Conservation (phyloP, 2,797 vertebrate species). For the Mus caroli region DNA sequence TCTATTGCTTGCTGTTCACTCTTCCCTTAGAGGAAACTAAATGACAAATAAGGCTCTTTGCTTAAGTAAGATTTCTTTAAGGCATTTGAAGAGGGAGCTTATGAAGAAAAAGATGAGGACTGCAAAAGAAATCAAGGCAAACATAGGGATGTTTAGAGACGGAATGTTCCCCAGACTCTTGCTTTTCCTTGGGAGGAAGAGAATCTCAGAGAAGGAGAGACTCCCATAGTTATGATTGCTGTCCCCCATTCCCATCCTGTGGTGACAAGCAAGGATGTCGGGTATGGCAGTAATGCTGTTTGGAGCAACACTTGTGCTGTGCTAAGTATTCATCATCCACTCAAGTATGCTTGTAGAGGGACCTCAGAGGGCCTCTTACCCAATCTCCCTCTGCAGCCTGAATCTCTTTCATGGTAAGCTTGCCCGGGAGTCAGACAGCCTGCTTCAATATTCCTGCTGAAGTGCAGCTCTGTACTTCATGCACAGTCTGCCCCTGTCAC, state of each 20-base stretch:
- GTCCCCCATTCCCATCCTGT: not conserved
- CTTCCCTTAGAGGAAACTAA: conserved; percentile 37
- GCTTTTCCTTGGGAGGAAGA: conserved; percentile 17
- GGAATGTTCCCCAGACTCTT: conserved; percentile 14
- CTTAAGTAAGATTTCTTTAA: conserved; percentile 66
- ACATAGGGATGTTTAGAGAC: not conserved
- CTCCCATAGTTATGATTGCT: not conserved
- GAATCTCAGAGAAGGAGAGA: conserved; percentile 42
- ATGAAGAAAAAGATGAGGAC: not conserved
- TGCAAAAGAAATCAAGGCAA: conserved; percentile 53
- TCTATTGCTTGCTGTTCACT: not conserved
- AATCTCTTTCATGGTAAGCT: conserved; percentile 54
- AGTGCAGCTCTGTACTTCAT: conserved; percentile 44
- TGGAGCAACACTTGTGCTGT: conserved; percentile 20
- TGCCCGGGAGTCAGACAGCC: conserved; percentile 34
- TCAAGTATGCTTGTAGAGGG: conserved; percentile 37
- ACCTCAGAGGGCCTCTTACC: conserved; percentile 53
- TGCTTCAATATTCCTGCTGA: conserved; percentile 30
- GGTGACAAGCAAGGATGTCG: not conserved
- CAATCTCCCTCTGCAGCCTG: not conserved
- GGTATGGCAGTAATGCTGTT: not conserved
- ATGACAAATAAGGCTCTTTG: conserved; percentile 16
- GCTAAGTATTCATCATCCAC: conserved; percentile 42
- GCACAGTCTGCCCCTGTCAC: conserved; percentile 27
- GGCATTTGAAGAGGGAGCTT: not conserved